Percentiles rank a stretch among this genome's conserved stretches.
phyloP scores from a whole-genome alignment of 2,797 vertebrate genomes.

The Pangasius larnaudii region DNA sequence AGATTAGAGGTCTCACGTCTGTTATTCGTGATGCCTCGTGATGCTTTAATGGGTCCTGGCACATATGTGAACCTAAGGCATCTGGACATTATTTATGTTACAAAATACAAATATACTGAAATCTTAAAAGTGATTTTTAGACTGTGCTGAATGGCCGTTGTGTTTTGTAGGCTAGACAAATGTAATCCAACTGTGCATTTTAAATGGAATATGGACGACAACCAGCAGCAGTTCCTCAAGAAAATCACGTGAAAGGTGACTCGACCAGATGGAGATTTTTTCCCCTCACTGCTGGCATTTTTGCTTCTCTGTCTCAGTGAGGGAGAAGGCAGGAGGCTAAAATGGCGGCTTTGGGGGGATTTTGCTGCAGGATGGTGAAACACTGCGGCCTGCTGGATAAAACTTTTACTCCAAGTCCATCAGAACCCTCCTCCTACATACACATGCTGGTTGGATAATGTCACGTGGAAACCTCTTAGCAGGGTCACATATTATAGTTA shows the following conservation, averaged over 20 bases:
- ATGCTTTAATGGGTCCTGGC: neutral
- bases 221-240: neutral
- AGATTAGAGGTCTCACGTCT: too few relatives aligned
- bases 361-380: slow-evolving; percentile 53
- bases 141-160: neutral
- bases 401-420: neutral
- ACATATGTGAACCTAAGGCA: neutral
- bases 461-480: neutral
- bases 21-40: neutral
- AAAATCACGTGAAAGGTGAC: slow-evolving; percentile 8
- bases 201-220: neutral
- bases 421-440: neutral
- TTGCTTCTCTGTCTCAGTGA: slow-evolving; percentile 4
- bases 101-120: slow-evolving; percentile 7
- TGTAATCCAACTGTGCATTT: neutral
- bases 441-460: neutral
- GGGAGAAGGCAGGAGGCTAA: slow-evolving; percentile 56
- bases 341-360: slow-evolving; percentile 64
- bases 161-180: neutral
- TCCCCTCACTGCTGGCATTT: slow-evolving; percentile 7
- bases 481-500: neutral
- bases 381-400: slow-evolving; percentile 73
- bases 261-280: neutral
- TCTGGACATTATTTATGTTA: neutral
- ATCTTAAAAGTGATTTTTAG: neutral